phyloP scores from a whole-genome alignment of 2,888 invertebrate species.

The Tachina fera region DNA sequence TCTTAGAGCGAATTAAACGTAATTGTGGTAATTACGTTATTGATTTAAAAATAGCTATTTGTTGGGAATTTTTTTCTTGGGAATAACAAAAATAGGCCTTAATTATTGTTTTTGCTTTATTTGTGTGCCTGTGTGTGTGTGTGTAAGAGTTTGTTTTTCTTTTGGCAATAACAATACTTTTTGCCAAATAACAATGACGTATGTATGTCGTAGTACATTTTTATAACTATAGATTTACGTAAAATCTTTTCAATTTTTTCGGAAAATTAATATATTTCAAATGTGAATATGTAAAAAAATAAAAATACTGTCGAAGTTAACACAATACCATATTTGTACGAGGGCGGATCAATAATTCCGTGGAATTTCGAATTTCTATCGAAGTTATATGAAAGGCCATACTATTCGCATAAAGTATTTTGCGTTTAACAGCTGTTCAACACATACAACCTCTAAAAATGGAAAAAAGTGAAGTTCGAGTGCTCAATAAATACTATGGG shows the following conservation, averaged over 20 bases:
- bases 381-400: too few species aligned
- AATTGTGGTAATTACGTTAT: constrained; percentile 46
- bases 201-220: neutral
- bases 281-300: neutral
- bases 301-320: neutral
- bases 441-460: too few species aligned
- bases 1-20: neutral
- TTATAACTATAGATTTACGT: constrained; percentile 39
- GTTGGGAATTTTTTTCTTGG: constrained; percentile 1
- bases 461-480: too few species aligned
- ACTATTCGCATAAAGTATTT: too few species aligned
- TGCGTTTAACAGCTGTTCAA: too few species aligned
- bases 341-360: too few species aligned
- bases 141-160: neutral
- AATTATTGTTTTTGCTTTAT: neutral
- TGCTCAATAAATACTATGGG: too few species aligned
- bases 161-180: constrained; percentile 22
- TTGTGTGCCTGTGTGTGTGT: neutral
- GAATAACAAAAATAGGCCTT: constrained; percentile 28
- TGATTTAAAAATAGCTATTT: constrained; percentile 59
- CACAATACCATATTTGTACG: too few species aligned
- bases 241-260: neutral
- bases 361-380: too few species aligned
- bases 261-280: constrained; percentile 39
- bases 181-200: constrained; percentile 47